Base-by-base conservation (phyloP, 2,888 invertebrate genomes). In the Acronicta alni region DNA sequence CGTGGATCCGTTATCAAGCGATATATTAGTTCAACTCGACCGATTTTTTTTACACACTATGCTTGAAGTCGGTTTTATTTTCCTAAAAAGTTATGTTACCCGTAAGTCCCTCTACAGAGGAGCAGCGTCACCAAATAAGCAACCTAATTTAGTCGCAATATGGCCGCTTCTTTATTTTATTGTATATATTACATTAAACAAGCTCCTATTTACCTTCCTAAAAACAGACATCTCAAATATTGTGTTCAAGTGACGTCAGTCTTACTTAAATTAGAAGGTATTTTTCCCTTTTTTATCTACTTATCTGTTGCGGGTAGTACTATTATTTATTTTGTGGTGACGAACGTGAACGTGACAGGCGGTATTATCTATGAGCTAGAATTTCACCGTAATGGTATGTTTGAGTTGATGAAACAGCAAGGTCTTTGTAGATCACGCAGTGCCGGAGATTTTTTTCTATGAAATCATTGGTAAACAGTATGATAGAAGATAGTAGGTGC, bases 241-340 rank as follows among this genome's bases (percentile, higher is more conserved):
- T 17, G 56, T 63, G 64, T 58, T 63, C 3, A 30, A 30, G 5
- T 66, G 51, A 68, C 48, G 43, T 48, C 20, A 39, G 17, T 7
- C 2, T 18, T 32, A 51, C n/a, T 12, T 20, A 42, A 30, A 20
- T 26, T 44, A 20, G n/a, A 32, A 45, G 15, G 16, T n/a, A 16
- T 41, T 30, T 57, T 71, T 42, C 41, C 42, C 15, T 30, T 41
- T 23, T 35, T 35, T n/a, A 35, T 35, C 35, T 35, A 6, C 35
- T 35, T 43, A 54, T 52, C 43, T 44, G n/a, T 3, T 30, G 30
- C 30, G 12, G 12, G 26, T 26, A 26, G 26, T 26, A 26, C 10
- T 12, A 30, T 30, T 30, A 30, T 30, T 30, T 30, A 30, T 30
- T 12, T 12, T 30, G 30, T 30, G 30, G 30, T 30, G 30, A 30